Evolutionary conservation across 1,140 invertebrate species (phyloP).

Genomic region (Drosophila watanabei): DNA sequence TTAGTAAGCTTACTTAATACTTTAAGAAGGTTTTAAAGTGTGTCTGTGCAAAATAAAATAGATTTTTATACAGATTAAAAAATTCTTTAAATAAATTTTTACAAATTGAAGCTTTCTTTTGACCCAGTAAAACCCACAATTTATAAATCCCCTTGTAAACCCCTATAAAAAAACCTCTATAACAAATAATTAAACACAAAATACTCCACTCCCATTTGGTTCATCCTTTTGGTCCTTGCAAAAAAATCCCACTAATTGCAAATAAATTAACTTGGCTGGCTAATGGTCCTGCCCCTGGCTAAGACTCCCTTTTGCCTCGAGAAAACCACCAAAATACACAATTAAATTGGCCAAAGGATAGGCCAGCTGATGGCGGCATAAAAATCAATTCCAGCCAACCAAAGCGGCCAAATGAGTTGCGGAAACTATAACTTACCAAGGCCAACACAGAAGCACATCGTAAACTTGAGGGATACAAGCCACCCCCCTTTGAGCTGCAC

Average conservation of each 20-base stretch:
- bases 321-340: slow-evolving; percentile 68
- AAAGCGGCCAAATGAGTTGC: slow-evolving; percentile 81
- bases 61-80: no score
- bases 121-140: background rate
- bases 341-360: slow-evolving; percentile 67
- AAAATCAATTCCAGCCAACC: slow-evolving; percentile 75
- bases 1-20: no score
- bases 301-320: slow-evolving; percentile 13
- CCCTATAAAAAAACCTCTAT: slow-evolving; percentile 1
- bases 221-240: slow-evolving; percentile 11
- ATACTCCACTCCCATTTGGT: slow-evolving; percentile 4
- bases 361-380: slow-evolving; percentile 60
- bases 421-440: slow-evolving; percentile 82
- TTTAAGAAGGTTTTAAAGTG: no score
- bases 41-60: no score
- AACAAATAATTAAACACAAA: slow-evolving; percentile 10
- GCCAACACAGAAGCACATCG: slow-evolving; percentile 49
- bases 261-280: slow-evolving; percentile 76
- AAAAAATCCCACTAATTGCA: slow-evolving; percentile 69
- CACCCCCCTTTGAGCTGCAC: slow-evolving; percentile 52
- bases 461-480: slow-evolving; percentile 51
- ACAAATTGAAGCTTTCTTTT: background rate
- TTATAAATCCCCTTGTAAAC: background rate
- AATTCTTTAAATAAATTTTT: background rate
- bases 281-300: slow-evolving; percentile 29